Evolutionary conservation across 2,888 invertebrate species (phyloP), one percentile per base, ranked within the genome.

Genomic region (Andrena flavipes): DNA sequence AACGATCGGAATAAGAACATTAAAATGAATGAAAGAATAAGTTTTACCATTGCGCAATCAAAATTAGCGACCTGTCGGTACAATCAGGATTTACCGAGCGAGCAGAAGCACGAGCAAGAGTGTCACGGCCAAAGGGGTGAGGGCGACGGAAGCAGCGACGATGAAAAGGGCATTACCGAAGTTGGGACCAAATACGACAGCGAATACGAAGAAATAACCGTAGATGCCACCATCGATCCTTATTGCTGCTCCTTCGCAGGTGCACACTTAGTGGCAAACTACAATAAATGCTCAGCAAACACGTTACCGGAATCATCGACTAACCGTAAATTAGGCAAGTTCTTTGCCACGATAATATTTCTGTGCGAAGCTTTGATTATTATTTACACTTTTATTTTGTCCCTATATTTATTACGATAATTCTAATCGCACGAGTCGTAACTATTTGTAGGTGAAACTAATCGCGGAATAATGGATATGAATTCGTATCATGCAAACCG

Each of bases 61-160:
- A 87, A 86, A 88, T 87, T 88, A 88, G 87, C 87, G 82, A 84
- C 86, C 86, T 86, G 85, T 88, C 88, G 88, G 83, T 88, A 88
- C 87, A 88, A 88, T 83, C 88, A 88, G 87, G 84, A 88, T 76
- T 80, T 86, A 78, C 65, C 84, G 72, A 76, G 56, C 73, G 78
- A 82, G 68, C 56, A 75, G 67, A 49, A 30, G 20, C 49, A 59
- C 48, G 60, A 62, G 54, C 48, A 69, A 67, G 78, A 62, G 54
- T 54, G 10, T n/a, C 80, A 68, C 67, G 67, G 75, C 49, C 73
- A 48, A 20, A 56, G 60, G 51, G 67, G 64, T 26, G 68, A 10
- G 35, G 64, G 48, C 29, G 62, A 48, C 30, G 59, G 67, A 56
- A 59, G 20, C 56, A 63, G 30, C 60, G 51, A 77, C 2, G 56